These are phyloP conservation scores for Habropoda laboriosa DNA, from an alignment of 1,140 invertebrate species.

Conservation along the genomic window DNA sequence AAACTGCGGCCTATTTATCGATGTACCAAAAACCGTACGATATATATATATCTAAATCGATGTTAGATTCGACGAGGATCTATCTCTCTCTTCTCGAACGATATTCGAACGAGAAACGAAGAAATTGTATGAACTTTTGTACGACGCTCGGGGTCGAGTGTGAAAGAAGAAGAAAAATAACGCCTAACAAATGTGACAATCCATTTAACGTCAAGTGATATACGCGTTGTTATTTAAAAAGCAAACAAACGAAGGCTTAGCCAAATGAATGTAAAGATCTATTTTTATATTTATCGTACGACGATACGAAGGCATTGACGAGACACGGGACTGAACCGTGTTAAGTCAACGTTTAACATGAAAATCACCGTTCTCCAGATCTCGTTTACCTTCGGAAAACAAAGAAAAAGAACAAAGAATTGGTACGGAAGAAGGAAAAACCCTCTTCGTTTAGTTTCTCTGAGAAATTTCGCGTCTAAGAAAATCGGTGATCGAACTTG, in stretches of 20 bases:
- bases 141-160: neutral
- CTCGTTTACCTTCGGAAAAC: conserved; percentile 7
- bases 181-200: conserved; percentile 21
- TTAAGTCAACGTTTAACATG: neutral
- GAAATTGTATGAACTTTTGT: neutral
- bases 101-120: neutral
- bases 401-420: neutral
- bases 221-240: conserved; percentile 36
- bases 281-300: conserved; percentile 41
- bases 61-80: neutral
- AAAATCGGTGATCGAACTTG: neutral
- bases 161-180: neutral
- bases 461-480: neutral
- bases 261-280: conserved; percentile 33
- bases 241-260: neutral
- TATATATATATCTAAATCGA: conserved; percentile 8
- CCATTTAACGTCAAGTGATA: conserved; percentile 10
- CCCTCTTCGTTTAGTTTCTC: neutral
- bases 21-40: neutral
- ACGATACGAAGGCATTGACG: conserved; percentile 12
- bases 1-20: conserved; percentile 10
- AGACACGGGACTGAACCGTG: neutral
- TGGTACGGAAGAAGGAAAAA: neutral
- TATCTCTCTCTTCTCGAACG: neutral
- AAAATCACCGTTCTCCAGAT: conserved; percentile 1